Percentiles rank a stretch among this genome's conserved stretches.
phyloP scores from a whole-genome alignment of 2,888 invertebrate genomes.

The Lamproptera curius region DNA sequence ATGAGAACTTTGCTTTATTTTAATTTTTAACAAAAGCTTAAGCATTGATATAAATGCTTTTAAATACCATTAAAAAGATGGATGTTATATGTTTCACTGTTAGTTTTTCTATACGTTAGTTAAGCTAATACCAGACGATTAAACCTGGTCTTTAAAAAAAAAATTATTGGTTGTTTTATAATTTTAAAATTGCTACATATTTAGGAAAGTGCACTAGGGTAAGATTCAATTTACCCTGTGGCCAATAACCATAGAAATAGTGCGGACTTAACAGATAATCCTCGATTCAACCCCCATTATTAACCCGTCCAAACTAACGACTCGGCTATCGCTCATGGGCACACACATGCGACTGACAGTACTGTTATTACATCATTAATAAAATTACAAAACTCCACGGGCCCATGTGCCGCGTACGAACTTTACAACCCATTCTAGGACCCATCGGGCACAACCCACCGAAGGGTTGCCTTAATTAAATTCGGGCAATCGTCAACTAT shows the following conservation, averaged over 20 bases:
- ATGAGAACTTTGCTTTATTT: no score
- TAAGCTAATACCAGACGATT: no score
- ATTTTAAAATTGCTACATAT: neutral
- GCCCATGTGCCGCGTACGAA: conserved; percentile 62
- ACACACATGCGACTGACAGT: conserved; percentile 75
- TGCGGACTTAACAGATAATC: conserved; percentile 60
- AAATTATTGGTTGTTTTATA: neutral
- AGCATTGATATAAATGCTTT: no score
- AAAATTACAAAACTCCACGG: conserved; percentile 75
- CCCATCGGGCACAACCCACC: conserved; percentile 44
- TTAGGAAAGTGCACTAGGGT: no score
- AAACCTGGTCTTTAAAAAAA: no score
- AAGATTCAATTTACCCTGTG: no score
- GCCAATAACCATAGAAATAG: conserved; percentile 22
- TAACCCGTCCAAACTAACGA: conserved; percentile 74
- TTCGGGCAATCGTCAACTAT: conserved; percentile 67
- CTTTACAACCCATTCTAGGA: conserved; percentile 56
- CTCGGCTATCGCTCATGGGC: conserved; percentile 74
- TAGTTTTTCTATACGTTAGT: no score
- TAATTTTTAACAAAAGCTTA: no score
- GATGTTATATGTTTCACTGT: no score
- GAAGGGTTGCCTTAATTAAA: conserved; percentile 59
- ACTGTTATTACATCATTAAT: conserved; percentile 78
- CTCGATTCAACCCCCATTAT: conserved; percentile 64
- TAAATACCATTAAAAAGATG: no score